Evolutionary conservation across 2,888 invertebrate genomes (phyloP), one percentile per base, ranked within the genome.

Genomic region (Eurytoma californica): DNA sequence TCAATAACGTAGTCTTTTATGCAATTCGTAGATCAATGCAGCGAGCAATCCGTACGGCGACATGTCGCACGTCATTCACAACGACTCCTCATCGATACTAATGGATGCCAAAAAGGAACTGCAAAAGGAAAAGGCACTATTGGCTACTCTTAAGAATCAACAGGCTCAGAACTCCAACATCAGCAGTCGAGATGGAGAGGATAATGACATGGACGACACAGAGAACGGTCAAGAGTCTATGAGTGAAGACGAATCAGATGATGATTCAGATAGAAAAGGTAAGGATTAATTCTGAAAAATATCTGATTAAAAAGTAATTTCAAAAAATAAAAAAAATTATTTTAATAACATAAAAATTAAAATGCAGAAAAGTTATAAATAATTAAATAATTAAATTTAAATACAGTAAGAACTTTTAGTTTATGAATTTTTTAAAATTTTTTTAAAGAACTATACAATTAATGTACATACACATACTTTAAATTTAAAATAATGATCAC

Each of bases 61-160:
- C 80, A 91, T 91, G 84, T 89, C 92, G 2, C 91, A 91, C 28
- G 90, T 97, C 12, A 94, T 94, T 83, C 94, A 95, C 84, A 90
- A 90, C 68, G 92, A 92, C 82, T 92, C 92, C 80, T 87, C 92
- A 3, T 91, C 92, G 4, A 89, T 94, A 63, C 91, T 98, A 20
- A 94, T 94, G 83, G 94, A 95, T 84, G 97, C 97, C 3, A 97
- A 97, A 87, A 92, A 93, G 65, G 96, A 96, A 84, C 90, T 97
- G 0, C 94, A 95, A 85, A 94, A 94, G 89, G 93, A 94, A 84
- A 92, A 92, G 18, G 93, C 93, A 80, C 91, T 92, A 79, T 90
- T 93, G 79, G 87, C 90, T 9, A 85, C 85, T 0, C 81, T 90
- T 13, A 90, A 90, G 69, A 88, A 88, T 72, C 89, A 90, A 24